Evolutionary conservation across 2,888 invertebrate species (phyloP).

Genomic region (Drosophila barbarae): DNA sequence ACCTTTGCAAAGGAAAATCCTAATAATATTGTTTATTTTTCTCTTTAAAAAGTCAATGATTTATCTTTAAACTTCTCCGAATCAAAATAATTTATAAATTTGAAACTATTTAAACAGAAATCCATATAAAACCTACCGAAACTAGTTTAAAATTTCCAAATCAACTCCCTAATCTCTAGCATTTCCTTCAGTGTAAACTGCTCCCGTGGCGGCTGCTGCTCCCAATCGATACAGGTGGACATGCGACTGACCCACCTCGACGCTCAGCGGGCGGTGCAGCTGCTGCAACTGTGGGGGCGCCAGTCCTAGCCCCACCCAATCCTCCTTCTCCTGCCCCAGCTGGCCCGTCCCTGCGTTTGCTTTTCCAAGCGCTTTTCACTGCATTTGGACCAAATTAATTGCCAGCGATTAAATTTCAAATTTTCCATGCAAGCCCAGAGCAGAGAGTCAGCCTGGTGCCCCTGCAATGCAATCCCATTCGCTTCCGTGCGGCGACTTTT

Average conservation of each 20-base stretch:
- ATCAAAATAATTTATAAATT: neutral
- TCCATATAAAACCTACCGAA: neutral
- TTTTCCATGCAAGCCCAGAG: constrained; percentile 65
- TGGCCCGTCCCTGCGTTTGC: neutral
- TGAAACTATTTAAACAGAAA: neutral
- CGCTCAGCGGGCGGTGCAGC: constrained; percentile 62
- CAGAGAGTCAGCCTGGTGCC: constrained; percentile 5
- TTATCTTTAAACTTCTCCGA: neutral
- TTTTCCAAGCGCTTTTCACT: constrained; percentile 35
- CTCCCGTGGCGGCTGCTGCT: constrained; percentile 38
- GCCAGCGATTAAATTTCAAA: constrained; percentile 75
- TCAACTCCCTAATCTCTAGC: neutral
- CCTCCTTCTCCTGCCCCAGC: neutral
- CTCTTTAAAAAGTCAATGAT: neutral
- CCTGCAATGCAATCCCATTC: constrained; percentile 42
- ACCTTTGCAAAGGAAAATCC: neutral
- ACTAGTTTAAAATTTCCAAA: neutral
- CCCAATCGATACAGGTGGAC: constrained; percentile 65
- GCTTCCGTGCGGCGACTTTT: constrained; percentile 69
- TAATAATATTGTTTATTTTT: too few species aligned
- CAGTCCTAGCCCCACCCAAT: constrained; percentile 31
- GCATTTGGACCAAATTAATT: constrained; percentile 72
- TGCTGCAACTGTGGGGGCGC: constrained; percentile 68
- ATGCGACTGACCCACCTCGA: constrained; percentile 63
- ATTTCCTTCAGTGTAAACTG: constrained; percentile 4